Percentiles rank a stretch among this genome's conserved stretches.
phyloP scores from a whole-genome alignment of 2,113 vertebrate genomes.

The Anoura caudifer region DNA sequence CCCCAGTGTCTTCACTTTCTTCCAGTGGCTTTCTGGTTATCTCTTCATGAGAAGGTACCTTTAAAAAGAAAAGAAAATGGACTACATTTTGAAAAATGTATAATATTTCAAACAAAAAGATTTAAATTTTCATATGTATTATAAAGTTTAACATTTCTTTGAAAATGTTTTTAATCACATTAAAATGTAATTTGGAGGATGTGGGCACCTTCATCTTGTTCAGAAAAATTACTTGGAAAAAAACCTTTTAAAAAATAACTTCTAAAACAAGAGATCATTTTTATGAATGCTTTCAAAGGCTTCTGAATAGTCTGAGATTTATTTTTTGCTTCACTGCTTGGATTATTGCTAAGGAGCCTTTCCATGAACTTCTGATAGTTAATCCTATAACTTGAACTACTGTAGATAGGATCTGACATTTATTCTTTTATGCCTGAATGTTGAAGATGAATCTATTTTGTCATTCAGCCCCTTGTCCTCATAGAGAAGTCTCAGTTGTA shows the following conservation, averaged over 20 bases:
- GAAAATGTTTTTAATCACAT: neutral
- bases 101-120: neutral
- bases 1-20: neutral
- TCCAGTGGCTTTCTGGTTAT: neutral
- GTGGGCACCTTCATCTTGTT: neutral
- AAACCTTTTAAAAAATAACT: neutral
- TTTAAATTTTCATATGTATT: neutral
- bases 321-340: neutral
- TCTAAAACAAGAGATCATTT: neutral
- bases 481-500: neutral
- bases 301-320: neutral
- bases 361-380: neutral
- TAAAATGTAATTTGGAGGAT: conserved; percentile 44
- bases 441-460: neutral
- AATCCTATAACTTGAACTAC: neutral
- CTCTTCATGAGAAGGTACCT: neutral
- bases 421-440: neutral
- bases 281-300: neutral
- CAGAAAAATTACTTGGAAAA: neutral
- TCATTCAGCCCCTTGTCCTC: neutral
- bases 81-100: neutral
- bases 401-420: neutral
- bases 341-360: conserved; percentile 7
- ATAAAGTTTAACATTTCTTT: conserved; percentile 18
- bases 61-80: neutral